Evolutionary conservation across 92 coral and sea anemone genomes (phyloP).

Genomic region (Pocillopora grandis): DNA sequence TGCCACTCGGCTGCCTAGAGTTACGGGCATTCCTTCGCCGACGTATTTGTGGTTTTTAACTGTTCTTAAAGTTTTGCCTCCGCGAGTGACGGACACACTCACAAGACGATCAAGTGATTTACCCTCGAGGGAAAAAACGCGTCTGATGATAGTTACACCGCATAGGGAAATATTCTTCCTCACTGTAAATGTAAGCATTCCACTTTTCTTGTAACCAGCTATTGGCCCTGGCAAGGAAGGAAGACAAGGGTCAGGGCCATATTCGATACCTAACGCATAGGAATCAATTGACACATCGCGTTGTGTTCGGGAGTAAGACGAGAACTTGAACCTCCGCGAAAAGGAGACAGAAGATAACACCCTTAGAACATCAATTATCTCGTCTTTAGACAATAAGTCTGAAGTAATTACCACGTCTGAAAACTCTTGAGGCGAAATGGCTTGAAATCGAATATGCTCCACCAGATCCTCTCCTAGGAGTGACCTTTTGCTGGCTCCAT

Average conservation of each 20-base stretch:
- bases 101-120: neutral
- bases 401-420: constrained; percentile 13
- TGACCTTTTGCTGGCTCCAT: constrained; percentile 17
- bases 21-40: no score
- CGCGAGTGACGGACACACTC: neutral
- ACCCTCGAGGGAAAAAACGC: no score
- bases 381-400: neutral
- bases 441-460: constrained; percentile 10
- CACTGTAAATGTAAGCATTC: neutral
- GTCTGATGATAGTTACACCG: neutral
- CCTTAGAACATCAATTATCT: neutral
- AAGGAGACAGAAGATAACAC: neutral
- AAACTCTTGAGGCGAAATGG: constrained; percentile 18
- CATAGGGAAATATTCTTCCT: neutral
- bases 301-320: neutral
- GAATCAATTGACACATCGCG: neutral
- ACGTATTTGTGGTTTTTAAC: neutral
- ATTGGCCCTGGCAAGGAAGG: no score
- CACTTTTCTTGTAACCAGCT: neutral
- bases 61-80: neutral
- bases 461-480: constrained; percentile 6
- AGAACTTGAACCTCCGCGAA: neutral
- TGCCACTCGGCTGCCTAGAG: no score
- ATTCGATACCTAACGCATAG: neutral
- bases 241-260: no score